Conservation (phyloP, 2,888 invertebrate species). For the Heliconius aoede region DNA sequence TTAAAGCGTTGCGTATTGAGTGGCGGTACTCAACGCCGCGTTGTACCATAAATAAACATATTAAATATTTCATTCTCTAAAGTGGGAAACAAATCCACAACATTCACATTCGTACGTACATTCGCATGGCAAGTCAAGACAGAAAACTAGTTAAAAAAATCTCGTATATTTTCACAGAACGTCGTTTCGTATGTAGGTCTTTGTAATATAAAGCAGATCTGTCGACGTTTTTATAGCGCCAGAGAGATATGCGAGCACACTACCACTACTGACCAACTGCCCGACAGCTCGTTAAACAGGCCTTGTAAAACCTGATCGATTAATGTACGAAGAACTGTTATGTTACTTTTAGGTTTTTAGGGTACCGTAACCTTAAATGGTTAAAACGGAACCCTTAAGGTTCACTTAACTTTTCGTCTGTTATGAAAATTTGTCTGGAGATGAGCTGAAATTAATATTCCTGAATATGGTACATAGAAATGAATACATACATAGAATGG, state of each 20-base stretch:
- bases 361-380: not conserved
- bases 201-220: constrained; percentile 45
- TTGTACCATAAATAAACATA: too few species aligned
- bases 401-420: too few species aligned
- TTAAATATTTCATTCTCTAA: too few species aligned
- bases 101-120: too few species aligned
- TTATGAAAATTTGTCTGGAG: too few species aligned
- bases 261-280: constrained; percentile 62
- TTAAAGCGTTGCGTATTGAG: too few species aligned
- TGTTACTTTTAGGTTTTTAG: not conserved
- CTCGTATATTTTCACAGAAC: not conserved
- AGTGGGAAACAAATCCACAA: too few species aligned
- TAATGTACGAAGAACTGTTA: constrained; percentile 21
- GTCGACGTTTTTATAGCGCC: constrained; percentile 52
- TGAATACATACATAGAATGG: too few species aligned
- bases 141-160: not conserved
- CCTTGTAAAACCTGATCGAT: constrained; percentile 49
- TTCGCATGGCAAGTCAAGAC: not conserved
- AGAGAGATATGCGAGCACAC: constrained; percentile 46
- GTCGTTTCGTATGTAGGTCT: constrained; percentile 26
- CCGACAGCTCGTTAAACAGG: constrained; percentile 48
- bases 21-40: too few species aligned
- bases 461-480: too few species aligned
- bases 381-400: too few species aligned
- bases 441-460: too few species aligned